These are phyloP conservation scores for Ptilorrhoa leucosticta DNA, from an alignment of 2,113 vertebrate species.

Conservation along the genomic window DNA sequence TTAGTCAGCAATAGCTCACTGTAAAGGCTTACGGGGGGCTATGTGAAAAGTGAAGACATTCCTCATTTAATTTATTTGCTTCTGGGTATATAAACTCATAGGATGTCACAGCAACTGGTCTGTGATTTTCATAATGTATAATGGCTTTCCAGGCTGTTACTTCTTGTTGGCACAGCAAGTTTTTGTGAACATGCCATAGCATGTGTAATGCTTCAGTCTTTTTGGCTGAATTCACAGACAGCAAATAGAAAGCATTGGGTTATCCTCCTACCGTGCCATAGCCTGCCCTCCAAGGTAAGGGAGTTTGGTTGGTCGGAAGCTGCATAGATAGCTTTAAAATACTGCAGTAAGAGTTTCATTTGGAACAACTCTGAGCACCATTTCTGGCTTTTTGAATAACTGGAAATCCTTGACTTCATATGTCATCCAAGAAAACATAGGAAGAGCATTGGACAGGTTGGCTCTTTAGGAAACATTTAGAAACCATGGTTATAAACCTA, in stretches of 20 bases:
- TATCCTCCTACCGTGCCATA: neutral
- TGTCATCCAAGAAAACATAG: neutral
- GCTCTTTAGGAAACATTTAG: neutral
- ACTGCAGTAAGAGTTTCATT: neutral
- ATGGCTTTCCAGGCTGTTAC: neutral
- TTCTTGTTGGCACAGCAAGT: neutral
- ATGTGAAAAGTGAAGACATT: neutral
- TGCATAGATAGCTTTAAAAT: neutral
- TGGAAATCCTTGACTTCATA: neutral
- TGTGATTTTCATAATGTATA: neutral
- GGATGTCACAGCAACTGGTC: neutral
- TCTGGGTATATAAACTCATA: neutral
- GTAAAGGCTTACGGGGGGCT: neutral
- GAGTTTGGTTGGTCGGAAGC: neutral
- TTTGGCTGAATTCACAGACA: conserved; percentile 20
- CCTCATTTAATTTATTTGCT: neutral
- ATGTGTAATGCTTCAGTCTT: neutral
- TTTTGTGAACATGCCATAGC: neutral
- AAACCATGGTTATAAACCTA: neutral
- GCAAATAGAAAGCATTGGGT: neutral
- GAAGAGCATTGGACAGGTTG: neutral
- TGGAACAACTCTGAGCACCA: neutral
- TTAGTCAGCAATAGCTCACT: neutral
- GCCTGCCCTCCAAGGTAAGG: neutral
- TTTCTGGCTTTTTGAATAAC: neutral